Percentiles rank a stretch among this genome's conserved stretches.
Evolutionary conservation across 2,888 invertebrate genomes (phyloP).

Genomic region (Zaprionus obscuricornis): DNA sequence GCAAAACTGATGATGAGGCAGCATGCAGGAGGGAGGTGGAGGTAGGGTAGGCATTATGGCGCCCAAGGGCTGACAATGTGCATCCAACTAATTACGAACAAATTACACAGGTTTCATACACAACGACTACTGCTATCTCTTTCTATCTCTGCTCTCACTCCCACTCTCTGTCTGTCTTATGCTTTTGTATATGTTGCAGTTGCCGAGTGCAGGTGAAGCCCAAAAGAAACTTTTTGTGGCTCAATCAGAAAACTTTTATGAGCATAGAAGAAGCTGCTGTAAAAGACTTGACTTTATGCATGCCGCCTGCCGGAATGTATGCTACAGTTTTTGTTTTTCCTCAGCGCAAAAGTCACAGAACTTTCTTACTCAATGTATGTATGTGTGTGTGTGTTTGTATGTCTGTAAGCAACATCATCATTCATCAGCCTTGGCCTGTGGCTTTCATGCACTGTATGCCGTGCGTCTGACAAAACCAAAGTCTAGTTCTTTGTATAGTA

Average conservation of each 20-base stretch:
- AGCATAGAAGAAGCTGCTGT: conserved; percentile 14
- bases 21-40: neutral
- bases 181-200: no score
- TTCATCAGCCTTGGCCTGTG: conserved; percentile 53
- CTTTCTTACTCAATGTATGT: no score
- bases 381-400: conserved; percentile 17
- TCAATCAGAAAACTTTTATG: conserved; percentile 68
- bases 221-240: conserved; percentile 48
- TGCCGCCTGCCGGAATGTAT: conserved; percentile 19
- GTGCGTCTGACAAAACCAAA: conserved; percentile 51
- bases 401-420: conserved; percentile 33
- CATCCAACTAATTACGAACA: conserved; percentile 72
- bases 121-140: conserved; percentile 10
- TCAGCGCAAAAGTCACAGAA: no score
- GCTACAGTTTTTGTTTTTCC: neutral
- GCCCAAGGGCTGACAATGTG: conserved; percentile 60
- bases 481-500: conserved; percentile 3
- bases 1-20: no score
- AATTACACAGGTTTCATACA: conserved; percentile 65
- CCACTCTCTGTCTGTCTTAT: no score
- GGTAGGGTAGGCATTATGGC: conserved; percentile 7
- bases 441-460: no score
- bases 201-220: conserved; percentile 38
- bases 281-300: no score
- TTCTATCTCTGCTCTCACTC: no score